Conservation (phyloP, 2,888 invertebrate genomes). For the Aethes cnicana region DNA sequence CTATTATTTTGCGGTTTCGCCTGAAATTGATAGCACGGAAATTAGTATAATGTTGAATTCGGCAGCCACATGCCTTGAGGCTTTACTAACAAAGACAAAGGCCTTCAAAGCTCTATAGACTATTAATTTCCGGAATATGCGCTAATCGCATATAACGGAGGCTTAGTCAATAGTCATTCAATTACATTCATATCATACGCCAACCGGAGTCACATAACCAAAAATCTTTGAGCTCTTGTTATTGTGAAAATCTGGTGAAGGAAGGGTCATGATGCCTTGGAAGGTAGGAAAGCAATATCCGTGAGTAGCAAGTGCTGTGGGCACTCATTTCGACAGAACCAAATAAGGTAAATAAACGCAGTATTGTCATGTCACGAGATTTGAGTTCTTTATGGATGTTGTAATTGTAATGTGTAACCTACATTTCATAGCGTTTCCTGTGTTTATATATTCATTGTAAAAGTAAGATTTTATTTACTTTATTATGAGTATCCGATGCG, state of each 20-base stretch:
- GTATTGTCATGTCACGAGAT: too few relatives aligned
- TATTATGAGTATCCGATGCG: too few relatives aligned
- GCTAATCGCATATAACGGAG: not conserved
- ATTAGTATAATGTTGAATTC: too few relatives aligned
- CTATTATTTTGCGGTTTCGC: too few relatives aligned
- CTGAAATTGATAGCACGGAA: too few relatives aligned
- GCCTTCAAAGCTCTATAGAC: not conserved
- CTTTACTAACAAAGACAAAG: not conserved
- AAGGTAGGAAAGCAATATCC: conserved; percentile 12
- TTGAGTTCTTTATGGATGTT: too few relatives aligned
- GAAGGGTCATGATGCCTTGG: not conserved
- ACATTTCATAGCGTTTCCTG: too few relatives aligned
- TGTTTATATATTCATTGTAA: too few relatives aligned
- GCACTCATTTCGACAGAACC: conserved; percentile 17
- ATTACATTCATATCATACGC: conserved; percentile 2
- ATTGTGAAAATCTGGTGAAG: not conserved
- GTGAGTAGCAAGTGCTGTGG: conserved; percentile 12
- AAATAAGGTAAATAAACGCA: not conserved
- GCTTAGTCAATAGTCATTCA: too few relatives aligned
- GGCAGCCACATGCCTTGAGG: too few relatives aligned
- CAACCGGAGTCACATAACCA: conserved; percentile 1
- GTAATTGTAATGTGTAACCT: too few relatives aligned
- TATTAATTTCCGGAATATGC: not conserved
- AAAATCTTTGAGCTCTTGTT: not conserved
- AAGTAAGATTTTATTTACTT: too few relatives aligned